Evolutionary conservation across 2,888 invertebrate genomes (phyloP).

Genomic region (Drymonia ruficornis): DNA sequence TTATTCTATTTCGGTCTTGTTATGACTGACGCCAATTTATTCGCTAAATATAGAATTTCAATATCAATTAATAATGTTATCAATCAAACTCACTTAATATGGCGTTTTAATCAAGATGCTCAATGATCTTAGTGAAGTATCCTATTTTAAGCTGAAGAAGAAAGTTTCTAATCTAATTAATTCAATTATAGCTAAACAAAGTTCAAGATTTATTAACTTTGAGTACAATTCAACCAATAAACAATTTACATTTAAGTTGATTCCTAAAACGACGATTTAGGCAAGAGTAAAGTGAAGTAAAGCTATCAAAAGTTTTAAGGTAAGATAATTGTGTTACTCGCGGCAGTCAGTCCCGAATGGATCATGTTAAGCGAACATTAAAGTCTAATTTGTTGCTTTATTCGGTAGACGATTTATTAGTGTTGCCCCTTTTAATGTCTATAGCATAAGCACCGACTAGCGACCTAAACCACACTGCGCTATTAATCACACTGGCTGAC

Average conservation of each 20-base stretch:
- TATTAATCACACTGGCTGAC: too few species aligned
- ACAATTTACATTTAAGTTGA: slow-evolving; percentile 33
- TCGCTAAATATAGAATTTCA: too few species aligned
- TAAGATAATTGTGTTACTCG: slow-evolving; percentile 46
- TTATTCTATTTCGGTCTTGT: too few species aligned
- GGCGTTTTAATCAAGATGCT: neutral
- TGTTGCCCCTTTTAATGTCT: neutral
- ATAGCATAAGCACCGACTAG: neutral
- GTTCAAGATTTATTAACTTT: slow-evolving; percentile 7
- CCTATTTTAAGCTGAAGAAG: neutral
- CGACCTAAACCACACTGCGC: too few species aligned
- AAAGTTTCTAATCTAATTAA: neutral
- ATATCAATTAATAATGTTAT: too few species aligned
- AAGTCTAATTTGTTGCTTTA: slow-evolving; percentile 15
- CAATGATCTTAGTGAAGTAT: neutral
- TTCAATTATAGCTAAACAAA: slow-evolving; percentile 1
- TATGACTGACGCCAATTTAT: too few species aligned
- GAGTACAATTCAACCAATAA: slow-evolving; percentile 18
- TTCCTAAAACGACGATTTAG: slow-evolving; percentile 37
- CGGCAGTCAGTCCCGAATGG: slow-evolving; percentile 42
- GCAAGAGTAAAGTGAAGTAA: slow-evolving; percentile 34
- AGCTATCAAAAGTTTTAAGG: slow-evolving; percentile 45
- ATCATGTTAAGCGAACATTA: slow-evolving; percentile 52
- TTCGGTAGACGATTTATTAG: slow-evolving; percentile 5
- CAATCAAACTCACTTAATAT: too few species aligned